Conservation (phyloP, 1,140 invertebrate species). For the Drosophila ercepeae region DNA sequence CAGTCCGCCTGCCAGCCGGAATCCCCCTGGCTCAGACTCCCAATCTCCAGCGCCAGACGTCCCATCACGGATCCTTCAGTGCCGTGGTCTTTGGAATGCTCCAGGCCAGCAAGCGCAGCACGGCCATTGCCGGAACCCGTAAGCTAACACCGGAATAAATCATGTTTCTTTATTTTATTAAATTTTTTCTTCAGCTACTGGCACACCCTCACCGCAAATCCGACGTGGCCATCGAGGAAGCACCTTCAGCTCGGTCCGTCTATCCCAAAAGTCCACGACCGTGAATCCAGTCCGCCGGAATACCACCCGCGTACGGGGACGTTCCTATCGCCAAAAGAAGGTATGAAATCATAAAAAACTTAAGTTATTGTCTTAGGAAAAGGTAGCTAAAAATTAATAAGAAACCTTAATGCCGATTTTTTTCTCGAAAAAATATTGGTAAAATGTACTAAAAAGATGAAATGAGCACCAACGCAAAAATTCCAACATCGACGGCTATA, state of each 20-base stretch:
- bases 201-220: conserved; percentile 83
- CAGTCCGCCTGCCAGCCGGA: conserved; percentile 75
- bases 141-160: conserved; percentile 12
- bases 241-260: conserved; percentile 85
- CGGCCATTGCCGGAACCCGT: conserved; percentile 85
- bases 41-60: conserved; percentile 87
- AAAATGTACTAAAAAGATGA: too few relatives aligned
- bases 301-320: conserved; percentile 84
- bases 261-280: conserved; percentile 83
- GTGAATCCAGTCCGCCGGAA: conserved; percentile 84
- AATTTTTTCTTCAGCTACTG: conserved; percentile 58
- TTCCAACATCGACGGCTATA: too few relatives aligned
- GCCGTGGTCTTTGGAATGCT: conserved; percentile 95
- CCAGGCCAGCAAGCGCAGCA: conserved; percentile 88
- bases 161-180: too few relatives aligned
- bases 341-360: conserved; percentile 28
- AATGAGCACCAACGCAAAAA: too few relatives aligned
- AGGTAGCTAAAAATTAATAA: too few relatives aligned
- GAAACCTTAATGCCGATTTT: too few relatives aligned
- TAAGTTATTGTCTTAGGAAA: too few relatives aligned
- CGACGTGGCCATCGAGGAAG: conserved; percentile 82
- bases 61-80: conserved; percentile 90
- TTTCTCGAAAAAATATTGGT: too few relatives aligned
- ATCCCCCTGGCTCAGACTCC: conserved; percentile 73
- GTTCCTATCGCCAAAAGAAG: conserved; percentile 83